These are phyloP conservation scores for Campylomormyrus tamandua DNA, from an alignment of 2,113 vertebrate species.

Conservation along the genomic window DNA sequence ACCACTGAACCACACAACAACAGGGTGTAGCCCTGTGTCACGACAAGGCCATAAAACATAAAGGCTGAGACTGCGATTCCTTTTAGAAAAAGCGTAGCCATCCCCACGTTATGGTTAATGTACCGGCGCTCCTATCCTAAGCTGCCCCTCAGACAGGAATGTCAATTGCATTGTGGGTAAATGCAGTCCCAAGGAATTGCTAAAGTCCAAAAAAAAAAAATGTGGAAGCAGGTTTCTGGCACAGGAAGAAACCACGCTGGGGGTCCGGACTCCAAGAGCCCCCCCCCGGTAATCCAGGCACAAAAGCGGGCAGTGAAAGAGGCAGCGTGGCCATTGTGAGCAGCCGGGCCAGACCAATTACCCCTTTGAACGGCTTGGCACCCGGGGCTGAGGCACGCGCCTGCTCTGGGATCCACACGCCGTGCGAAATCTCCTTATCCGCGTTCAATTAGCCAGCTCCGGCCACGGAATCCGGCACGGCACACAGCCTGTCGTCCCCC, in stretches of 20 bases:
- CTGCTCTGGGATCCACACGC: not conserved
- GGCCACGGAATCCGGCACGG: not conserved
- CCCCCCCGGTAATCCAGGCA: not conserved
- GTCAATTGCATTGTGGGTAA: not conserved
- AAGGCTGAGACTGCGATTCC: not conserved
- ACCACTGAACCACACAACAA: not conserved
- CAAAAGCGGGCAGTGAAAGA: slow-evolving; percentile 2
- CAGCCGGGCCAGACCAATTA: slow-evolving; percentile 1
- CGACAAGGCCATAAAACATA: not conserved
- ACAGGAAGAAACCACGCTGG: not conserved
- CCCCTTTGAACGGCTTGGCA: not conserved
- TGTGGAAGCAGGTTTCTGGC: not conserved
- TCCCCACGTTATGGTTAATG: not conserved
- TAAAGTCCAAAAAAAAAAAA: not conserved
- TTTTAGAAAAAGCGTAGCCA: not conserved
- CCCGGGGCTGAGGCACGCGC: not conserved
- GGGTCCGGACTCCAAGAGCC: not conserved
- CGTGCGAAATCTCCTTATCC: slow-evolving; percentile 6
- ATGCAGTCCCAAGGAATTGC: not conserved
- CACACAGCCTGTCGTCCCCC: not conserved
- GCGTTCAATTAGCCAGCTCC: not conserved
- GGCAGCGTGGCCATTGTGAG: slow-evolving; percentile 5
- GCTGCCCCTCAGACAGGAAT: not conserved
- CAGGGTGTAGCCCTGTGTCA: not conserved
- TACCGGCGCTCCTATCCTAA: not conserved